phyloP scores from a whole-genome alignment of 2,888 invertebrate genomes.

The Ptilodon capucinus region DNA sequence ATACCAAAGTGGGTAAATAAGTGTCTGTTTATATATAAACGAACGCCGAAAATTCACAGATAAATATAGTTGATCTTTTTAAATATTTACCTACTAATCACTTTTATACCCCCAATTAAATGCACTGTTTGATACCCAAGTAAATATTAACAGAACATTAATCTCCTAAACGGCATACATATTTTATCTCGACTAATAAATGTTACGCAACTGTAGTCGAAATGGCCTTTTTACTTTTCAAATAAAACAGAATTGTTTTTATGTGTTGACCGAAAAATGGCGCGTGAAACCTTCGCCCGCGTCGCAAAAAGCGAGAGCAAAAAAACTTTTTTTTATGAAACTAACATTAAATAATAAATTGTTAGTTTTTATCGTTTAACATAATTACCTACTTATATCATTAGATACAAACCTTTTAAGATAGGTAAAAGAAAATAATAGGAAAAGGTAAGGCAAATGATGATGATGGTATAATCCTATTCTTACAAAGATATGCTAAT shows the following conservation, averaged over 20 bases:
- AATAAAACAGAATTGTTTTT: slow-evolving; percentile 16
- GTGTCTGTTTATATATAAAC: too few relatives aligned
- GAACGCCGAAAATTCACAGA: too few relatives aligned
- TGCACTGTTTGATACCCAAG: neutral
- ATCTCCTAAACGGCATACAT: slow-evolving; percentile 3
- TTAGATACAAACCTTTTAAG: too few relatives aligned
- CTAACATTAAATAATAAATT: neutral
- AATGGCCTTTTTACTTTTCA: slow-evolving; percentile 5
- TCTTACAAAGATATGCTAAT: slow-evolving; percentile 7
- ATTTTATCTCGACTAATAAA: slow-evolving; percentile 15
- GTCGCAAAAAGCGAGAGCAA: slow-evolving; percentile 12
- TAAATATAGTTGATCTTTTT: too few relatives aligned
- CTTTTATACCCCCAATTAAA: neutral
- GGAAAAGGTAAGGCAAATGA: too few relatives aligned
- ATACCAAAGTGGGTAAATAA: too few relatives aligned
- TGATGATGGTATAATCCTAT: too few relatives aligned
- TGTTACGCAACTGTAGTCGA: slow-evolving; percentile 19
- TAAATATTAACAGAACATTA: slow-evolving; percentile 1
- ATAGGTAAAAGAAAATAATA: too few relatives aligned
- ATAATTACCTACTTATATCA: too few relatives aligned
- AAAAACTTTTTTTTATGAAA: slow-evolving; percentile 9
- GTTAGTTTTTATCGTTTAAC: neutral
- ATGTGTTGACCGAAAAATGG: slow-evolving; percentile 15
- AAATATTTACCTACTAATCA: too few relatives aligned
- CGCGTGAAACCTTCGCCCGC: slow-evolving; percentile 5